phyloP scores from a whole-genome alignment of 2,888 invertebrate genomes.

The Strigamia maritima region DNA sequence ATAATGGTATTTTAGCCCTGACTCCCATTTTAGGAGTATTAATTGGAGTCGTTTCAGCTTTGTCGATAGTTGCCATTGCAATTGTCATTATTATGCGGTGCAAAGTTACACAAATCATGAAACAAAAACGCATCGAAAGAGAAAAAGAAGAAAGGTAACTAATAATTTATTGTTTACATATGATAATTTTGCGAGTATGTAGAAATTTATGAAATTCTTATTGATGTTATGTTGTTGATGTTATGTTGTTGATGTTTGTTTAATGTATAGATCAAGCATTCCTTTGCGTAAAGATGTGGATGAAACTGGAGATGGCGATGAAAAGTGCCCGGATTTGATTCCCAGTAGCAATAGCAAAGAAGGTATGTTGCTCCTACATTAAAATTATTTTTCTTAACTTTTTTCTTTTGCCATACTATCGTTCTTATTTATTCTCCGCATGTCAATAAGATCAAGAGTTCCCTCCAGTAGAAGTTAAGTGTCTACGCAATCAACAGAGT shows the following conservation, averaged over 20 bases:
- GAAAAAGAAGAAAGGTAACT: slow-evolving; percentile 41
- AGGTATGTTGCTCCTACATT: neutral
- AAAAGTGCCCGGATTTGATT: slow-evolving; percentile 62
- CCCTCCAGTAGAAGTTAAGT: slow-evolving; percentile 42
- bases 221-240: neutral
- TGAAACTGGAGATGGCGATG: slow-evolving; percentile 54
- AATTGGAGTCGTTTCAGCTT: slow-evolving; percentile 74
- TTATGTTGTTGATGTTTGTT: neutral
- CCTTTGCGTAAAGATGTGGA: slow-evolving; percentile 42
- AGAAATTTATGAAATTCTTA: neutral
- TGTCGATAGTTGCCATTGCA: slow-evolving; percentile 70
- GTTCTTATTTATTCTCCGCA: neutral
- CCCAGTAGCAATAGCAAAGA: slow-evolving; percentile 55
- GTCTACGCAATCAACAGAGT: slow-evolving; percentile 39
- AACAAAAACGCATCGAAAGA: slow-evolving; percentile 40
- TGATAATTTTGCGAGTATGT: neutral
- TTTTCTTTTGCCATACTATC: neutral
- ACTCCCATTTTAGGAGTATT: slow-evolving; percentile 81
- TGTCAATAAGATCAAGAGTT: slow-evolving; percentile 40
- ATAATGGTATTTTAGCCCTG: slow-evolving; percentile 53
- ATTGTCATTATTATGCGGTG: slow-evolving; percentile 74
- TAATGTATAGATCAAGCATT: slow-evolving; percentile 40
- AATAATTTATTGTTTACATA: neutral
- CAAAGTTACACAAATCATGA: slow-evolving; percentile 52
- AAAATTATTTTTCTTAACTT: neutral